Conservation (phyloP, 2,888 invertebrate genomes). For the Spilosoma lubricipeda region DNA sequence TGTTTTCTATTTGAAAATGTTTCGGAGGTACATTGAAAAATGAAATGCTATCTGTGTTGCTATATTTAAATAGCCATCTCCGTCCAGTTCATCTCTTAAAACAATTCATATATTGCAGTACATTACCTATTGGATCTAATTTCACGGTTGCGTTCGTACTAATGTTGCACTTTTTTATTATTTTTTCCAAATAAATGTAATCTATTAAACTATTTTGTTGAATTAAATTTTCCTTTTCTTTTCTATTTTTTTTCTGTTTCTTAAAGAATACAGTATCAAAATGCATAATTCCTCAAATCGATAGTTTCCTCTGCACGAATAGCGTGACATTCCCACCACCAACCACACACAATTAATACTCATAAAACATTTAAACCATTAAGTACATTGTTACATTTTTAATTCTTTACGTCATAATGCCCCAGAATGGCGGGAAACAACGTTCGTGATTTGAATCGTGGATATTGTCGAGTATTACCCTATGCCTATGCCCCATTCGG, state of each 20-base stretch:
- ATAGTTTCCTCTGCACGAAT: slow-evolving; percentile 38
- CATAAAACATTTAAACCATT: slow-evolving; percentile 69
- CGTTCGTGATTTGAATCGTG: slow-evolving; percentile 72
- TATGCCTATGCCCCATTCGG: slow-evolving; percentile 5
- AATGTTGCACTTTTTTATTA: neutral
- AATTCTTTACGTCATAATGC: slow-evolving; percentile 77
- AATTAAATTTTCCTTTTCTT: neutral
- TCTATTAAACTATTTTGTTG: neutral
- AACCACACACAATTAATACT: slow-evolving; percentile 71
- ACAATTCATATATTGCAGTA: neutral
- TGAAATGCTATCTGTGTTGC: neutral
- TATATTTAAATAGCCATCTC: neutral
- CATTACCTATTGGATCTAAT: neutral
- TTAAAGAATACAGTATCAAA: neutral
- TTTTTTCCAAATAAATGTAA: neutral
- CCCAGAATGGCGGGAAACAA: slow-evolving; percentile 74
- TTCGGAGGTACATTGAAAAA: slow-evolving; percentile 22
- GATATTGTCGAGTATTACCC: slow-evolving; percentile 24
- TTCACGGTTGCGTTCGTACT: neutral
- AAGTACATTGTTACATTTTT: slow-evolving; percentile 63
- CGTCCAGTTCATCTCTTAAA: neutral
- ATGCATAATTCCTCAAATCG: slow-evolving; percentile 18
- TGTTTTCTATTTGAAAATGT: slow-evolving; percentile 23
- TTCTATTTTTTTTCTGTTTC: neutral
- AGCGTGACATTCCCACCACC: slow-evolving; percentile 56